Base-by-base conservation (phyloP, 2,888 invertebrate genomes). In the Acanthococcus lagerstroemiae region DNA sequence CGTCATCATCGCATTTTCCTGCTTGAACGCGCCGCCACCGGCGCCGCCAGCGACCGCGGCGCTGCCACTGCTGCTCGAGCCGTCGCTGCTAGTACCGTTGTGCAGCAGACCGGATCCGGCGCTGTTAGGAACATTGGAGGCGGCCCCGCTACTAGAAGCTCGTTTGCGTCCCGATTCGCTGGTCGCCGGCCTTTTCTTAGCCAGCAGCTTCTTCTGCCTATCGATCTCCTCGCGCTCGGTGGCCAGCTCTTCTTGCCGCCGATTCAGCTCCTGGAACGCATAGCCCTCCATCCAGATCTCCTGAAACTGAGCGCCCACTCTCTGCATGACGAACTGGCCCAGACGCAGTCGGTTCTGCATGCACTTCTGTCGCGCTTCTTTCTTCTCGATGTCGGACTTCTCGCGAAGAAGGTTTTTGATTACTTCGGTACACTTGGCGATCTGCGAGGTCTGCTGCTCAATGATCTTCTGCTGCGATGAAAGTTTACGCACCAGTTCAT, bases 261-360 rank as follows among this genome's bases (percentile, higher is more conserved):
- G 90, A 73, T 95, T 90, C 69, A 99, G 81, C 79, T 99, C 97
- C 79, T 96, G 95, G 82, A 99, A 99, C 75, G 97, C 96, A 80
- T 93, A 95, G 72, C 99, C 99, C 79, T 99, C 97, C 74, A 93
- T 95, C 97, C 99, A 99, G 81, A 96, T 96, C 81, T 99, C 99
- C 79, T 97, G 97, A 84, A 99, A 99, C 74, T 95, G 94, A 73
- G 97, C 97, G 67, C 97, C 99, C 74, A 96, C 96, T 76, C 99
- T 84, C 77, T 97, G 96, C 75, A 97, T 97, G 72, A 96, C 95
- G 80, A 97, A 99, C 81, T 97, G 97, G 44, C 99, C 99, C 73
- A 99, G 83, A 79, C 97, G 85, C 75, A 97, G 82, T 77, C 96
- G 85, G 80, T 99, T 97, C 79, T 97, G 96, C 94, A 96, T 96